Base-by-base conservation (phyloP, 1,140 invertebrate genomes). In the Heliothis subflexa region DNA sequence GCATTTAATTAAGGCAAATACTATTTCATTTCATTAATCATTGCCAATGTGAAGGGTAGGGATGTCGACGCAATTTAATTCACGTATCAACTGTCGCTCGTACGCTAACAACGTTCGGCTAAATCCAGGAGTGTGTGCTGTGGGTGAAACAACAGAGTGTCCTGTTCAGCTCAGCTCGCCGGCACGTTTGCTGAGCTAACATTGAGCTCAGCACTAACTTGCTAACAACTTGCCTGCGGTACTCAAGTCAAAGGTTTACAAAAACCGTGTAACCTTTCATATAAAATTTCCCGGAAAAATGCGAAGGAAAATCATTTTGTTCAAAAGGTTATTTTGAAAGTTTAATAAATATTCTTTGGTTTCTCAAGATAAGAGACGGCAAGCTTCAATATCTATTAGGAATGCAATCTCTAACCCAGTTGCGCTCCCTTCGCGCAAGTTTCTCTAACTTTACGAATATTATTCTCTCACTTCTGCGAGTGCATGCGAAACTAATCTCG, bases 341-440 rank as follows among this genome's bases (percentile, higher is more conserved):
- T 68, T 68, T 50, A 18, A 68, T 50, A 52, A 28, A 52, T 50
- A 50, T 68, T 68, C 45, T 10, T 57, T 25, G 18, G 55, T 21
- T n/a, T 7, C n/a, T 40, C 28, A 25, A 62, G 64, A 68, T 25
- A 68, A 49, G 64, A 52, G 21, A n/a, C 47, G 10, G 64, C 59
- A 40, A 40, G 28, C 13, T 25, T 68, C 47, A 50, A 50, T 52
- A 68, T 68, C 64, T 49, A 50, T 49, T 50, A 50, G 64, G 64
- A 68, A 68, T 68, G 64, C 64, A 68, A 28, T 68, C 21, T 68
- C 13, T 68, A 64, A 47, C 61, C 61, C 40, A 64, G 28, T 47
- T 64, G 33, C n/a, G 61, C 40, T 47, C 10, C 40, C 7, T 28
- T 55, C 13, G 14, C 28, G 7, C 28, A 14, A 62, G 59, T 62